phyloP scores from a whole-genome alignment of 2,797 vertebrate species.

The Eulemur rubriventer region DNA sequence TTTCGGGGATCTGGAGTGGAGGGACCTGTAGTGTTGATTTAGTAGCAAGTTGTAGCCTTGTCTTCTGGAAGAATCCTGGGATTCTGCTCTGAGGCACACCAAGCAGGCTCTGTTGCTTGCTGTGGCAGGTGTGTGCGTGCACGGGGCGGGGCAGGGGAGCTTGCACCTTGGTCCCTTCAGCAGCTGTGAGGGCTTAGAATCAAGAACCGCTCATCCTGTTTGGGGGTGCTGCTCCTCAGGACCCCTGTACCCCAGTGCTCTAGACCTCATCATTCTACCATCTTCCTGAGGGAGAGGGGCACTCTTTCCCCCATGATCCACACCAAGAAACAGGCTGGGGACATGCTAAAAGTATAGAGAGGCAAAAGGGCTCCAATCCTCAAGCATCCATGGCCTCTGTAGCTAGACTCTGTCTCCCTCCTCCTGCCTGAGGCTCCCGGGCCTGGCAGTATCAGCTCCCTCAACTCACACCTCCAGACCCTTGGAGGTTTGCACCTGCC shows the following conservation, averaged over 20 bases:
- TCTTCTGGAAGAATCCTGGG: background rate
- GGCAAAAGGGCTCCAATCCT: background rate
- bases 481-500: background rate
- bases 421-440: background rate
- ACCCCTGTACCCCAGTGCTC: background rate
- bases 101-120: background rate
- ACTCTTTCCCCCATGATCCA: background rate
- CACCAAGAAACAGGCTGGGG: background rate
- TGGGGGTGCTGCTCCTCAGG: background rate
- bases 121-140: background rate
- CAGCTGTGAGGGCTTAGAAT: background rate
- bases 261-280: background rate
- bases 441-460: background rate
- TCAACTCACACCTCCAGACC: background rate
- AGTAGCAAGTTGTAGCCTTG: background rate
- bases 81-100: background rate
- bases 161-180: background rate
- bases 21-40: background rate
- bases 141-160: accelerated
- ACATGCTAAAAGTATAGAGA: background rate
- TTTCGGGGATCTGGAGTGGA: background rate
- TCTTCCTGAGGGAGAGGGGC: background rate
- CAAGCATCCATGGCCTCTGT: background rate
- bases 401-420: too few relatives aligned
- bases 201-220: background rate